Percentiles rank a stretch among this genome's conserved stretches.
Evolutionary conservation across 2,113 vertebrate species (phyloP).

Genomic region (Clarias magur): DNA sequence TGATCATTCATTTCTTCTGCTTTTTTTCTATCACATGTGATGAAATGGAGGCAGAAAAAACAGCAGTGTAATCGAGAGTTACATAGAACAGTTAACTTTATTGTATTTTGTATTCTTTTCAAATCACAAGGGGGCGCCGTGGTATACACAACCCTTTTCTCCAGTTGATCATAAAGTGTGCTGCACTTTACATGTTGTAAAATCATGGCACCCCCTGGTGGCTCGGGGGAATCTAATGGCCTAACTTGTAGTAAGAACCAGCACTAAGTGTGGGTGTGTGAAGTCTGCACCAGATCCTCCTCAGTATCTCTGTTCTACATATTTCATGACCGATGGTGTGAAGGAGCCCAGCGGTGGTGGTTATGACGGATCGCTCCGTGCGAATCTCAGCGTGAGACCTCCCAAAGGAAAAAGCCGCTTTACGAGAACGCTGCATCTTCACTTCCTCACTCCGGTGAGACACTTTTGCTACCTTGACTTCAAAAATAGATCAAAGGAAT

Average conservation of each 20-base stretch:
- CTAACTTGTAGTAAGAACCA: not conserved
- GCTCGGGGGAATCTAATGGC: not conserved
- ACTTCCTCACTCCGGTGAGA: not conserved
- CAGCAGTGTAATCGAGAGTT: not conserved
- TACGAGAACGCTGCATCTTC: constrained; percentile 34
- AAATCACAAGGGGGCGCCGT: not conserved
- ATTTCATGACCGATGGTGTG: constrained; percentile 29
- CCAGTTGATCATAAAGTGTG: not conserved
- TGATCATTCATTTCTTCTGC: no score
- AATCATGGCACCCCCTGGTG: not conserved
- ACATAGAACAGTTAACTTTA: not conserved
- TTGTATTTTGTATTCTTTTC: not conserved
- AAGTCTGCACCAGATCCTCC: not conserved
- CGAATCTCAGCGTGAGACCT: constrained; percentile 7
- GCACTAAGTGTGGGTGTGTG: not conserved
- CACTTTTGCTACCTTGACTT: constrained; percentile 11
- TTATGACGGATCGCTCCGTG: constrained; percentile 19
- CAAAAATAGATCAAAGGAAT: not conserved
- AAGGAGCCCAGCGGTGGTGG: not conserved
- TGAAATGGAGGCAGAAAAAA: no score
- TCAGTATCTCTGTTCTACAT: constrained; percentile 1
- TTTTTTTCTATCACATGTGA: no score
- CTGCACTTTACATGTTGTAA: not conserved
- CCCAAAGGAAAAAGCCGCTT: constrained; percentile 19
- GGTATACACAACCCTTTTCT: no score